Percentiles rank a stretch among this genome's conserved stretches.
phyloP scores from a whole-genome alignment of 2,888 invertebrate species.

The Camptogramma bilineatum region DNA sequence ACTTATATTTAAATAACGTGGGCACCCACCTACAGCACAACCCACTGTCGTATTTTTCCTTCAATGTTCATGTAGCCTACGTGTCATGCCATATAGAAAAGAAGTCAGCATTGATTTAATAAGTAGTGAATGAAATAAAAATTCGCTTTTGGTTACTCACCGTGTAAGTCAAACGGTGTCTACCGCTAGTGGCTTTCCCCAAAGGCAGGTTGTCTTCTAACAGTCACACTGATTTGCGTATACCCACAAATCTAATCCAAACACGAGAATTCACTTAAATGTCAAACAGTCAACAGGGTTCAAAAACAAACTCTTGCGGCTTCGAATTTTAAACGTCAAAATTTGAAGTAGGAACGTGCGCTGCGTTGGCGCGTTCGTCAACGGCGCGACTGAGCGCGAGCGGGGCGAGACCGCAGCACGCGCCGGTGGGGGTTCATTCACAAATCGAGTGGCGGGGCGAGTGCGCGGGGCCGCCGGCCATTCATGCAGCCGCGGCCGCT shows the following conservation, averaged over 20 bases:
- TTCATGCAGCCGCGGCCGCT: slow-evolving; percentile 62
- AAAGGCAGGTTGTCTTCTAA: slow-evolving; percentile 54
- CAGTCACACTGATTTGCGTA: slow-evolving; percentile 35
- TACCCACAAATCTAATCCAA: slow-evolving; percentile 56
- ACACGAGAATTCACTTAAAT: slow-evolving; percentile 51
- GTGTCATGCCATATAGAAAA: slow-evolving; percentile 68
- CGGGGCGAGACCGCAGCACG: slow-evolving; percentile 70
- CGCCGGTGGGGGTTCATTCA: slow-evolving; percentile 83
- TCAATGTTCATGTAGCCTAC: slow-evolving; percentile 68
- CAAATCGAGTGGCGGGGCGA: slow-evolving; percentile 63
- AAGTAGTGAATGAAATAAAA: slow-evolving; percentile 57
- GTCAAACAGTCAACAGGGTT: slow-evolving; percentile 55
- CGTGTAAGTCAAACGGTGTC: slow-evolving; percentile 69
- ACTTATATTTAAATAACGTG: slow-evolving; percentile 75
- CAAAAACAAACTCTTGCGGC: slow-evolving; percentile 64
- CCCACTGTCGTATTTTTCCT: slow-evolving; percentile 76
- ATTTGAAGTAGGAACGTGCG: slow-evolving; percentile 63
- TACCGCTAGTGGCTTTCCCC: slow-evolving; percentile 68
- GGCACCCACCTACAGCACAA: slow-evolving; percentile 77
- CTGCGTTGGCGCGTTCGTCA: slow-evolving; percentile 74
- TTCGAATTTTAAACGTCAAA: slow-evolving; percentile 74
- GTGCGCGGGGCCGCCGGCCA: slow-evolving; percentile 67
- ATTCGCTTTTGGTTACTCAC: slow-evolving; percentile 71
- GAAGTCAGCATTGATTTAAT: slow-evolving; percentile 55
- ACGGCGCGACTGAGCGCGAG: slow-evolving; percentile 77